Percentiles rank a stretch among this genome's conserved stretches.
Conservation (phyloP, 2,113 vertebrate genomes). For the Mustelus asterias region DNA sequence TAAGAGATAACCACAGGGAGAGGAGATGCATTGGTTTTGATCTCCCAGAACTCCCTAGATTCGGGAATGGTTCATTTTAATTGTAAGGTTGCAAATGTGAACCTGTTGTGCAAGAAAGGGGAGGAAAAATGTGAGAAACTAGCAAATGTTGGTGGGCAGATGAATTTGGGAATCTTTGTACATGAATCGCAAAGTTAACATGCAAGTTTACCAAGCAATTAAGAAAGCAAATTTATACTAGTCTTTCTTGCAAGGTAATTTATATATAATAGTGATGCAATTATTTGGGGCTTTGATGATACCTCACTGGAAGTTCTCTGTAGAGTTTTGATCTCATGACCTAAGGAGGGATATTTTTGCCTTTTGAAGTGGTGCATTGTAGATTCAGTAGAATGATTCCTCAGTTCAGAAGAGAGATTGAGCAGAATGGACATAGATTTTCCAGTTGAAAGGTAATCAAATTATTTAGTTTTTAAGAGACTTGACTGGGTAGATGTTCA, state of each 20-base stretch:
- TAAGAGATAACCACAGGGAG: too few relatives aligned
- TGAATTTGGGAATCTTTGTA: neutral
- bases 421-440: neutral
- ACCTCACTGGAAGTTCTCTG: neutral
- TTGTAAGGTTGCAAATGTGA: neutral
- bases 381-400: neutral
- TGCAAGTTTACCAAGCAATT: neutral
- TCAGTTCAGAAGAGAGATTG: neutral
- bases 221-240: neutral
- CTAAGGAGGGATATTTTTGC: neutral
- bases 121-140: neutral
- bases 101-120: neutral
- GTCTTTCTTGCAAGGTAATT: neutral
- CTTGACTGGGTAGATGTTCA: neutral
- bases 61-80: neutral
- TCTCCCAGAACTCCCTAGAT: neutral
- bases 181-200: neutral
- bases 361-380: neutral
- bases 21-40: neutral
- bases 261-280: neutral
- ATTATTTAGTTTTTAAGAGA: too few relatives aligned
- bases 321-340: neutral
- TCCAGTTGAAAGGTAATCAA: neutral
- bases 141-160: neutral
- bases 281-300: neutral